These are phyloP conservation scores for Helicolenus hilgendorfi DNA, from an alignment of 2,797 vertebrate genomes.

Conservation along the genomic window DNA sequence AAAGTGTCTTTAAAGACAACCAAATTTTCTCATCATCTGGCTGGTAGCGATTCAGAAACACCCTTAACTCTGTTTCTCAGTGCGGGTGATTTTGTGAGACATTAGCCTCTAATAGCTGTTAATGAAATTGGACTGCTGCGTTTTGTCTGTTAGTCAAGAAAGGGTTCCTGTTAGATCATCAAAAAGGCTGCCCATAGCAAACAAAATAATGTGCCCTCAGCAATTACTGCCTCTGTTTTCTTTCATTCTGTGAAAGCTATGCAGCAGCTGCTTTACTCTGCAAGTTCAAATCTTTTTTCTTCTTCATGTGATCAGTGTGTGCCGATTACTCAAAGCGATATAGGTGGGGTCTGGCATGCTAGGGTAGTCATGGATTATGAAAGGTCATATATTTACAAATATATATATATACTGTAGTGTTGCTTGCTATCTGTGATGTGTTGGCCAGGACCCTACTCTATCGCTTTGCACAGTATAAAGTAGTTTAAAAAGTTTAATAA, in stretches of 20 bases:
- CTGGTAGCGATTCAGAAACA: not conserved
- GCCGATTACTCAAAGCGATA: constrained; percentile 99
- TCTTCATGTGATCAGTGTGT: constrained; percentile 95
- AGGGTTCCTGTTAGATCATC: constrained; percentile 91
- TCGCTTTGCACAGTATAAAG: constrained; percentile 98
- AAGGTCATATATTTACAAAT: constrained; percentile 91
- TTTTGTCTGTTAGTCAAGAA: constrained; percentile 93
- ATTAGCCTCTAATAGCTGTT: constrained; percentile 46
- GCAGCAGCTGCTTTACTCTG: constrained; percentile 84
- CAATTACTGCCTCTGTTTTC: constrained; percentile 69
- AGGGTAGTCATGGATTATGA: constrained; percentile 94
- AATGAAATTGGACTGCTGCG: constrained; percentile 71
- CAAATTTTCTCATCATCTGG: not conserved
- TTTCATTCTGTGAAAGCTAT: constrained; percentile 74
- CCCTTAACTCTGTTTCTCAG: not conserved
- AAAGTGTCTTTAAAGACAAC: not conserved
- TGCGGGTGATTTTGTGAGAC: constrained; percentile 71
- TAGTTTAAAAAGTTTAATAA: constrained; percentile 99
- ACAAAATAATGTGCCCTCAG: constrained; percentile 51
- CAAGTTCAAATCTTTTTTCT: constrained; percentile 78
- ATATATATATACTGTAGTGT: constrained; percentile 85
- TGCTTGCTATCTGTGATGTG: constrained; percentile 94
- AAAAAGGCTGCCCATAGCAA: constrained; percentile 79
- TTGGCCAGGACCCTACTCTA: constrained; percentile 97
- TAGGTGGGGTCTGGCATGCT: constrained; percentile 97